A percentile compares a stretch with the other conserved stretches of the same genome.
phyloP scores from a whole-genome alignment of 2,797 vertebrate genomes.

The Sebastes baramenuke region DNA sequence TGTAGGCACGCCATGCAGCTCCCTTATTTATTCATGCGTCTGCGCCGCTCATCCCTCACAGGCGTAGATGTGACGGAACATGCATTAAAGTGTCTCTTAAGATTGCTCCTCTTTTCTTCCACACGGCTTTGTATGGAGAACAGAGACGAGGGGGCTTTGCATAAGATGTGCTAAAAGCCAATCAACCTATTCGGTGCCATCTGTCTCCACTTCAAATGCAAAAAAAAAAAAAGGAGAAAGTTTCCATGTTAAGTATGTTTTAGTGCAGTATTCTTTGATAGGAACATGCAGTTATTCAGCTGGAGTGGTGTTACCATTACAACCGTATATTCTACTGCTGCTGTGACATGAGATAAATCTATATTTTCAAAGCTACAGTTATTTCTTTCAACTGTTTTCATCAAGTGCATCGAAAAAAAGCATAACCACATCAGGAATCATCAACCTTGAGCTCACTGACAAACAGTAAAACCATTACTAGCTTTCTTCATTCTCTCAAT shows the following conservation, averaged over 20 bases:
- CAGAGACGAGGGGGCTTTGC: slow-evolving; percentile 30
- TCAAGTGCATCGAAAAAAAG: background rate
- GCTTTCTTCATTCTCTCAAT: background rate
- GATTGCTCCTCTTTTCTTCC: slow-evolving; percentile 46
- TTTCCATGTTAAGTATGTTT: slow-evolving; percentile 52
- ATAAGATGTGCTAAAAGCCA: slow-evolving; percentile 62
- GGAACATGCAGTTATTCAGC: slow-evolving; percentile 35
- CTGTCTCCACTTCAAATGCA: slow-evolving; percentile 60
- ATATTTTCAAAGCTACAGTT: slow-evolving; percentile 8
- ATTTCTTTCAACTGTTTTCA: background rate
- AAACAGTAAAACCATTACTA: slow-evolving; percentile 6
- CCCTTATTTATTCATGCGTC: slow-evolving; percentile 60
- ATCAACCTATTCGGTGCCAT: slow-evolving; percentile 74
- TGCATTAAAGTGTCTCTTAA: slow-evolving; percentile 63
- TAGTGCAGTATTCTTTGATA: slow-evolving; percentile 48
- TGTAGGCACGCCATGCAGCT: slow-evolving; percentile 26
- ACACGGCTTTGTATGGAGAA: slow-evolving; percentile 31
- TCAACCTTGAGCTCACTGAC: slow-evolving; percentile 14
- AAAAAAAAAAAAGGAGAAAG: slow-evolving; percentile 26
- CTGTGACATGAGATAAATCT: slow-evolving; percentile 36
- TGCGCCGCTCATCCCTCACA: slow-evolving; percentile 51
- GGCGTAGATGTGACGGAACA: slow-evolving; percentile 58
- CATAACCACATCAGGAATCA: slow-evolving; percentile 16
- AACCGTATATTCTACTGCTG: slow-evolving; percentile 11
- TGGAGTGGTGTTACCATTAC: slow-evolving; percentile 10